Percentiles rank a stretch among this genome's conserved stretches.
Conservation (phyloP, 2,113 vertebrate species). For the Dinomys branickii region DNA sequence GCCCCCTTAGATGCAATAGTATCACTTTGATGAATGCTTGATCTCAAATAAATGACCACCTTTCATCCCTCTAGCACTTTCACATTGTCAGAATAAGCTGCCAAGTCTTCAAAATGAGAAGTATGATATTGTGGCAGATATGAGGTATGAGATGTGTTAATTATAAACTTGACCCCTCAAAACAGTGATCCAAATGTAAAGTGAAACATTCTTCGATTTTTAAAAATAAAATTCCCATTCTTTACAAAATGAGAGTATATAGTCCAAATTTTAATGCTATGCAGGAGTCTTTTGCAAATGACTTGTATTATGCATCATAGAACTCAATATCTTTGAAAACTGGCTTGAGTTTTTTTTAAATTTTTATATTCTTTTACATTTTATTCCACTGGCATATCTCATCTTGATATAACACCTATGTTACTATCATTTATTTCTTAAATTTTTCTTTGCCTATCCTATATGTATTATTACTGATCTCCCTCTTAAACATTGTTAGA, state of each 20-base stretch:
- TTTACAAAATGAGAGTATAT: neutral
- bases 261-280: neutral
- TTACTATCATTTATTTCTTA: neutral
- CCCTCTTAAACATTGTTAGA: neutral
- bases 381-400: neutral
- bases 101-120: conserved; percentile 19
- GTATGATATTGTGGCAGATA: neutral
- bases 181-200: conserved; percentile 26
- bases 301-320: neutral
- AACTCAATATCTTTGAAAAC: neutral
- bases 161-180: neutral
- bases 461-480: neutral
- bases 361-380: neutral
- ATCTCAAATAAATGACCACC: conserved; percentile 31
- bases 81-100: conserved; percentile 3
- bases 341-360: neutral
- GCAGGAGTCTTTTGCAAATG: neutral
- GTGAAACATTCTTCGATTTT: neutral
- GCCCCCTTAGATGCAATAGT: fast-evolving
- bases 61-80: neutral
- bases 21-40: conserved; percentile 14
- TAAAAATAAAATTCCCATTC: conserved; percentile 22
- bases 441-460: neutral
- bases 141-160: neutral
- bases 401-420: neutral